Evolutionary conservation across 2,888 invertebrate species (phyloP), one percentile per base, ranked within the genome.

Genomic region (Hydrotaea cyrtoneurina): DNA sequence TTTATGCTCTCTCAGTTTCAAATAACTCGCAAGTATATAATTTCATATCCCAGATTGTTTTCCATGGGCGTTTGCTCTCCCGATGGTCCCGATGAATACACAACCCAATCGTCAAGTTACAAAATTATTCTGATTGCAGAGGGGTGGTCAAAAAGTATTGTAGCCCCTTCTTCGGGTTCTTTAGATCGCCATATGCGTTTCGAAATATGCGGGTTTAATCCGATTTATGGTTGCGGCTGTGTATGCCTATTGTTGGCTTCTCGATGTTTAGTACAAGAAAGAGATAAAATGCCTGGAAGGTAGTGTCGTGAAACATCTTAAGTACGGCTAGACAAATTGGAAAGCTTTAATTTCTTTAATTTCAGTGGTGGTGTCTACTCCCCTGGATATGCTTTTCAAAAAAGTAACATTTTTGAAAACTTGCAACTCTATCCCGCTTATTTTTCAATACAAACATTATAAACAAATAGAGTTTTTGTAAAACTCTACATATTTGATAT

Each of bases 351-450:
- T 78, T 55, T n/a, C 8, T 57, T 77, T n/a, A n/a, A n/a, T 72
- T 80, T 10, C 21, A 87, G 87, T 4, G 87, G 87, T 21, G 87
- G 87, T 5, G 86, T 86, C 13, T 81, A 66, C 26, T 53, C 85
- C 0, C 86, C 87, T 17, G 87, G 86, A 13, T 86, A 80, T 59
- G 87, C 87, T 15, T 87, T 87, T 76, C 80, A 80, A 1, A 76
- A 83, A 17, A 86, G 85, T 5, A 71, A 62, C 10, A 83, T 87
- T 15, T 80, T 87, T 23, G 36, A 75, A 5, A 75, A 82, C 53
- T 57, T 87, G 21, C 21, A 86, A 64, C 74, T 80, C 50, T 79
- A 83, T 83, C n/a, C 64, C 26, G 46, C 66, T 26, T 83, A 69
- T 76, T 59, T 83, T 19, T 21, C 55, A 11, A 10, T 55, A 5